These are phyloP conservation scores for Polietes domitor DNA, from an alignment of 2,888 invertebrate species.

Conservation along the genomic window DNA sequence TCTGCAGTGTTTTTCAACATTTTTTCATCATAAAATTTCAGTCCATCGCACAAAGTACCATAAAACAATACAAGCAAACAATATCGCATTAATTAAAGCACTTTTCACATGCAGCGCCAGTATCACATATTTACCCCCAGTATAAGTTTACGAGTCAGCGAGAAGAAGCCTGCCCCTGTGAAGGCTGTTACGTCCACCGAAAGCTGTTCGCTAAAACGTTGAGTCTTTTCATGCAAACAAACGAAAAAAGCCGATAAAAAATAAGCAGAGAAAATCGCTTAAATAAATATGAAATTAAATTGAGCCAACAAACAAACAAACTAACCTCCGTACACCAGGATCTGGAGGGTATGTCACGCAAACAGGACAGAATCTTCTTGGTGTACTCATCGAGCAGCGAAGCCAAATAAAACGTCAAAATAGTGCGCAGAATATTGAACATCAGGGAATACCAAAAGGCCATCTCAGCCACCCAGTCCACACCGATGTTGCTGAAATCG, in stretches of 20 bases:
- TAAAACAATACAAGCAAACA: background rate
- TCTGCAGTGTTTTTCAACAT: conserved; percentile 78
- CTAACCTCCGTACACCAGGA: conserved; percentile 81
- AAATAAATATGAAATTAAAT: background rate
- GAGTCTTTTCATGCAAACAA: conserved; percentile 71
- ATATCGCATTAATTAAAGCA: background rate
- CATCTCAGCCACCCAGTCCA: conserved; percentile 79
- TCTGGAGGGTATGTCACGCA: conserved; percentile 80
- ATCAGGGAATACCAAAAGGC: conserved; percentile 83
- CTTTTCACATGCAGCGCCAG: too few species aligned
- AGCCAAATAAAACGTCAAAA: conserved; percentile 82
- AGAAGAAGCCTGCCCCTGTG: conserved; percentile 77
- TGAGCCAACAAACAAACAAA: background rate
- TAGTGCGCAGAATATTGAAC: conserved; percentile 82
- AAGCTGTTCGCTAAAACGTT: conserved; percentile 77
- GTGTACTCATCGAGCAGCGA: conserved; percentile 82
- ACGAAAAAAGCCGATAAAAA: conserved; percentile 1
- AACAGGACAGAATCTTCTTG: conserved; percentile 80
- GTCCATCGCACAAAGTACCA: background rate
- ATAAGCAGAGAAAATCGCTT: background rate
- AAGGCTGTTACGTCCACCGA: conserved; percentile 76
- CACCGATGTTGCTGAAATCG: conserved; percentile 75
- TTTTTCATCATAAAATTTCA: too few species aligned
- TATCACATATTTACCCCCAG: conserved; percentile 72
- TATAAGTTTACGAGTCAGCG: conserved; percentile 76